These are phyloP conservation scores for Adelges cooleyi DNA, from an alignment of 1,140 invertebrate species.

Conservation along the genomic window DNA sequence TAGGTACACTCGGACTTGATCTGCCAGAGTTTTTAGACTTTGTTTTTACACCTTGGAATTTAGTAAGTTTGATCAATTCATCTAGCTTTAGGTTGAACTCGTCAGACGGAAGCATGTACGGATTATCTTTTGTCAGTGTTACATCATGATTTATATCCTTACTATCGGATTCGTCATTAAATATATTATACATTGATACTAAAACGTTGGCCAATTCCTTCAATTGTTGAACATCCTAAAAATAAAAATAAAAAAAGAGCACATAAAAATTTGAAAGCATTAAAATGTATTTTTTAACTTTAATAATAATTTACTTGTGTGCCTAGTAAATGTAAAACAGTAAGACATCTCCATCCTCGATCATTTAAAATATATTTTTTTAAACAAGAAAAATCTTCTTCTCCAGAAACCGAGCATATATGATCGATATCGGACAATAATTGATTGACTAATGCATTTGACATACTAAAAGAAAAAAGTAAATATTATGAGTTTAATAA, in stretches of 20 bases:
- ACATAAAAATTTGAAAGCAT: no score
- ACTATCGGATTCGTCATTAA: constrained; percentile 13
- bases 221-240: constrained; percentile 10
- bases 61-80: constrained; percentile 20
- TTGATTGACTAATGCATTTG: constrained; percentile 49
- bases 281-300: no score
- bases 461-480: constrained; percentile 38
- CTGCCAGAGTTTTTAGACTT: constrained; percentile 16
- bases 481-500: no score
- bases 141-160: constrained; percentile 6
- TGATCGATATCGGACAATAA: constrained; percentile 50
- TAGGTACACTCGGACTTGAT: constrained; percentile 23
- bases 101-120: background rate
- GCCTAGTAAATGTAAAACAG: constrained; percentile 45
- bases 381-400: constrained; percentile 40
- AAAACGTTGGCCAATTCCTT: constrained; percentile 17
- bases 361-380: constrained; percentile 46
- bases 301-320: constrained; percentile 40
- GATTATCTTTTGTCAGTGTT: background rate
- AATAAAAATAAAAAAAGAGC: background rate
- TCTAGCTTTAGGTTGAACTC: constrained; percentile 12
- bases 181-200: constrained; percentile 3
- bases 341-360: constrained; percentile 49
- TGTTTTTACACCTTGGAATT: constrained; percentile 14
- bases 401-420: constrained; percentile 41